These are phyloP conservation scores for Chrysotoxum bicinctum DNA, from an alignment of 2,888 invertebrate genomes.

Conservation along the genomic window DNA sequence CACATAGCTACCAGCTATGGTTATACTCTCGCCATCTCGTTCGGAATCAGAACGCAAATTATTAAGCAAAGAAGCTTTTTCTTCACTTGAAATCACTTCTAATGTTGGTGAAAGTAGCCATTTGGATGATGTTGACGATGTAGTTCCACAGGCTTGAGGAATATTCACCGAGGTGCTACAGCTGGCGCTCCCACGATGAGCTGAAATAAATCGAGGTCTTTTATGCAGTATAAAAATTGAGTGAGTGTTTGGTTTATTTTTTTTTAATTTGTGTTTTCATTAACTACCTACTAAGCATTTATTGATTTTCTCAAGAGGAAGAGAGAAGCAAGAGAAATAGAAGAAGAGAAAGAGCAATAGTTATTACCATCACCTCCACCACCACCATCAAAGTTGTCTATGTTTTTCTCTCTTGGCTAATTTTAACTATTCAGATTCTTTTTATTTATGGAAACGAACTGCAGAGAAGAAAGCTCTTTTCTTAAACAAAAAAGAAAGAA, in stretches of 20 bases:
- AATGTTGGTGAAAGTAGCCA: constrained; percentile 81
- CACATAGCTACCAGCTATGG: constrained; percentile 82
- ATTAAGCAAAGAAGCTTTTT: constrained; percentile 80
- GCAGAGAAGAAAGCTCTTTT: background rate
- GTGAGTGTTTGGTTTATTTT: constrained; percentile 52
- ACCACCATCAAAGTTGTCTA: constrained; percentile 15
- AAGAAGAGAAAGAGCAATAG: constrained; percentile 21
- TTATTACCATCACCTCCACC: constrained; percentile 32
- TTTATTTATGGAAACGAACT: constrained; percentile 27
- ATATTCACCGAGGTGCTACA: constrained; percentile 49
- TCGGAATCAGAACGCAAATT: constrained; percentile 78
- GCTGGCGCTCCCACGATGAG: constrained; percentile 71
- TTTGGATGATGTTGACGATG: constrained; percentile 79
- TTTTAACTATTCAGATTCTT: constrained; percentile 4
- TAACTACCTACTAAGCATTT: constrained; percentile 73
- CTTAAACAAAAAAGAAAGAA: constrained; percentile 21
- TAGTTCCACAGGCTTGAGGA: constrained; percentile 74
- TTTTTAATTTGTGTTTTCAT: constrained; percentile 47
- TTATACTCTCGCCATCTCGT: constrained; percentile 75
- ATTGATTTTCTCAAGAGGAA: constrained; percentile 55
- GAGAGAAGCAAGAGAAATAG: constrained; percentile 31
- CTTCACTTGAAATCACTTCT: constrained; percentile 79
- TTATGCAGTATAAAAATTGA: constrained; percentile 81
- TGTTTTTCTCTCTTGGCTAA: constrained; percentile 8
- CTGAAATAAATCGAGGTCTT: constrained; percentile 80